Conservation (phyloP, 2,113 vertebrate species). For the Atherinomorus stipes region DNA sequence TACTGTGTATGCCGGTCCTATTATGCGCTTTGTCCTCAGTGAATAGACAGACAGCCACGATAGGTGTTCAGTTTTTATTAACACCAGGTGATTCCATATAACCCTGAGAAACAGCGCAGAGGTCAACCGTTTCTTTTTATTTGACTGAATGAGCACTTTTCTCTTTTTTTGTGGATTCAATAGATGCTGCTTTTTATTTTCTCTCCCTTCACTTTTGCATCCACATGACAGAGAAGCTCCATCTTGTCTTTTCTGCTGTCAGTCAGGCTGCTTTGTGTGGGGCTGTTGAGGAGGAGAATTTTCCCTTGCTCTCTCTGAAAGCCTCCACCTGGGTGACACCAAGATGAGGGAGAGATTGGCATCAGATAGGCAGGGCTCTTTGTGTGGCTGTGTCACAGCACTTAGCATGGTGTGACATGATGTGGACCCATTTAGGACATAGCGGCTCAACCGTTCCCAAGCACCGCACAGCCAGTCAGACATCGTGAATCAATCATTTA, state of each 20-base stretch:
- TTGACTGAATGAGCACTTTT: background rate
- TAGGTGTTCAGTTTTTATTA: background rate
- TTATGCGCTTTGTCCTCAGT: background rate
- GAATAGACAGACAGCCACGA: background rate
- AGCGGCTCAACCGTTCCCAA: conserved; percentile 37
- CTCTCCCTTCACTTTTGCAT: conserved; percentile 40
- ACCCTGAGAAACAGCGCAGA: conserved; percentile 6
- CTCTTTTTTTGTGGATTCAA: conserved; percentile 3
- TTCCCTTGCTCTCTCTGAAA: conserved; percentile 65
- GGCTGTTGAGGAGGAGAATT: conserved; percentile 39
- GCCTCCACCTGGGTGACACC: conserved; percentile 62
- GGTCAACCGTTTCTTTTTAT: conserved; percentile 4
- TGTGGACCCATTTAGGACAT: conserved; percentile 48
- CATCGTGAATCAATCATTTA: conserved; percentile 79
- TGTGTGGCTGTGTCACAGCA: conserved; percentile 70
- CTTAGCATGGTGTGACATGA: conserved; percentile 69
- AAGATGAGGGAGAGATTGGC: conserved; percentile 61
- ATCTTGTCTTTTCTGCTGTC: conserved; percentile 64
- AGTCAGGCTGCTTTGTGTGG: conserved; percentile 54
- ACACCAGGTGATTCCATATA: conserved; percentile 10
- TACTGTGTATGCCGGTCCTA: conserved; percentile 20
- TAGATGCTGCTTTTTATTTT: conserved; percentile 22
- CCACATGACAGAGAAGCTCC: conserved; percentile 50
- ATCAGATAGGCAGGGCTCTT: conserved; percentile 69
- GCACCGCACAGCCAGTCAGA: conserved; percentile 48